phyloP scores from a whole-genome alignment of 2,888 invertebrate genomes.

The Oasisia sp. region DNA sequence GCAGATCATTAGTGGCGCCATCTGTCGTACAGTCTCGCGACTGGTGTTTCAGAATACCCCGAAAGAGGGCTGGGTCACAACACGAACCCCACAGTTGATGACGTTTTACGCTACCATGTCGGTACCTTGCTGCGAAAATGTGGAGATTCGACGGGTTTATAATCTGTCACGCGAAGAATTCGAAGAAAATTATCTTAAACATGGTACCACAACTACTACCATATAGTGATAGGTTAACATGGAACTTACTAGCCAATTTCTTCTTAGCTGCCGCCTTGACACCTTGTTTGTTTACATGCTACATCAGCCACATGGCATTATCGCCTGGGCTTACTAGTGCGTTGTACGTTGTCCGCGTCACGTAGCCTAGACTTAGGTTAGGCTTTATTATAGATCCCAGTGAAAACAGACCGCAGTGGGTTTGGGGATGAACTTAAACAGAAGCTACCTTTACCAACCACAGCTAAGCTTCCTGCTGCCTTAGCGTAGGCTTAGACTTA shows the following conservation, averaged over 20 bases:
- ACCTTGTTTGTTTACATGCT: not conserved
- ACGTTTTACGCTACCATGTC: conserved; percentile 24
- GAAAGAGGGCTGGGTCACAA: conserved; percentile 19
- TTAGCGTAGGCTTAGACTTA: too few relatives aligned
- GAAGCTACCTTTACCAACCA: too few relatives aligned
- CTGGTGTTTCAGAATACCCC: not conserved
- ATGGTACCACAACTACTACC: not conserved
- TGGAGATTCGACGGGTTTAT: conserved; percentile 25
- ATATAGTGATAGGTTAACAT: not conserved
- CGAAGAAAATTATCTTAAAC: conserved; percentile 25
- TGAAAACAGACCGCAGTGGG: too few relatives aligned
- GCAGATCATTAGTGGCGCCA: too few relatives aligned
- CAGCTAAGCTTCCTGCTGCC: too few relatives aligned
- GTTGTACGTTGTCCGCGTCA: not conserved
- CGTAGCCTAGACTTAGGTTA: not conserved
- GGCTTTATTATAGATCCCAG: too few relatives aligned
- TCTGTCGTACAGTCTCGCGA: too few relatives aligned
- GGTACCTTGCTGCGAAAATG: conserved; percentile 25
- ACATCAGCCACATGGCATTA: not conserved
- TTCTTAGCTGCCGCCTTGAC: not conserved
- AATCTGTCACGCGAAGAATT: conserved; percentile 26
- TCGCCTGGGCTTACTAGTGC: not conserved
- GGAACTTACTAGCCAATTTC: not conserved
- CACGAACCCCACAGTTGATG: conserved; percentile 14
- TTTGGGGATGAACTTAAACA: too few relatives aligned